Percentiles rank a stretch among this genome's conserved stretches.
Evolutionary conservation across 2,797 vertebrate genomes (phyloP).

Genomic region (Ceryle rudis): DNA sequence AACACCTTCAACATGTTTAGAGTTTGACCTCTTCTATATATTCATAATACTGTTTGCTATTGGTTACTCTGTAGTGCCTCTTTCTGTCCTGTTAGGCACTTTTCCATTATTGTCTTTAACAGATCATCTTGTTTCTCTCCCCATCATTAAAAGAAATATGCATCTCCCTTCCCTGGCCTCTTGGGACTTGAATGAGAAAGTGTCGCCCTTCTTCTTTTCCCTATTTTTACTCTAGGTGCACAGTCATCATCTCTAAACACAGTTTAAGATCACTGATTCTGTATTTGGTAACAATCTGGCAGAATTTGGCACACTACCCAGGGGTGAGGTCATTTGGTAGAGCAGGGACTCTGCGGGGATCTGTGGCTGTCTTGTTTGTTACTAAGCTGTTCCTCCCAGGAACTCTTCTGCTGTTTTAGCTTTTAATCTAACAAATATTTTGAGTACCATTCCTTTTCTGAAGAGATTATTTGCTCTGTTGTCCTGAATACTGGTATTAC

Average conservation of each 20-base stretch:
- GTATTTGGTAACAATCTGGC: constrained; percentile 35
- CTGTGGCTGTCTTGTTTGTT: constrained; percentile 10
- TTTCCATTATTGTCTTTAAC: constrained; percentile 6
- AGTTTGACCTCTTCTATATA: not conserved
- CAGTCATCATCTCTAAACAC: not conserved
- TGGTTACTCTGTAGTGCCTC: not conserved
- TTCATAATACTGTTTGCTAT: not conserved
- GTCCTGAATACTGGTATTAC: not conserved
- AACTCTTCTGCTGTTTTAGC: not conserved
- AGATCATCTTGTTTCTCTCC: not conserved
- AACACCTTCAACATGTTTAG: not conserved
- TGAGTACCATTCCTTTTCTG: constrained; percentile 28
- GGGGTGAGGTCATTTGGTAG: constrained; percentile 36
- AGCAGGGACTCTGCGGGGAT: not conserved
- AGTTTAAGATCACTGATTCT: constrained; percentile 15
- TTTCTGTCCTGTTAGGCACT: not conserved
- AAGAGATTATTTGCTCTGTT: not conserved
- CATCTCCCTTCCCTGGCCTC: not conserved
- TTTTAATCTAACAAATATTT: constrained; percentile 20
- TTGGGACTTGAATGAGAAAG: not conserved
- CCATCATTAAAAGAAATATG: not conserved
- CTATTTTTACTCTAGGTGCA: not conserved
- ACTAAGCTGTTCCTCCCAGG: constrained; percentile 5
- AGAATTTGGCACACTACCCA: not conserved
- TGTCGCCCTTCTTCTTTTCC: not conserved